These are phyloP conservation scores for Mechanitis messenoides DNA, from an alignment of 2,888 invertebrate genomes.

Conservation along the genomic window DNA sequence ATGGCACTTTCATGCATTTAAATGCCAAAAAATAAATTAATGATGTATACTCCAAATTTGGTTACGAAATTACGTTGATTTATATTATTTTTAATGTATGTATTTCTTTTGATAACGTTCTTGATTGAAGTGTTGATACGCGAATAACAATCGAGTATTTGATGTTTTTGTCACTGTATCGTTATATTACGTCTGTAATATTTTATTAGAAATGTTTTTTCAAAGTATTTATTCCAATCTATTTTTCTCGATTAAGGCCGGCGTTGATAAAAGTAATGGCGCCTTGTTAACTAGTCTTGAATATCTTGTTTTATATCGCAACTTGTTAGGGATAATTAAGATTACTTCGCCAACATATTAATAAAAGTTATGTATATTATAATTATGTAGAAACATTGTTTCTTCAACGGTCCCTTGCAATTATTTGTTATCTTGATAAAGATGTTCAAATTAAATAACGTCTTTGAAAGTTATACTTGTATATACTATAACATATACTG, in stretches of 20 bases:
- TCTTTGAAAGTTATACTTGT: too few species aligned
- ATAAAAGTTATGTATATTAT: not conserved
- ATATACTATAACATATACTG: too few species aligned
- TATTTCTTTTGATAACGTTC: too few species aligned
- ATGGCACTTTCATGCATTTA: not conserved
- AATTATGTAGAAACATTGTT: conserved; percentile 1
- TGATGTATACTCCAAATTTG: too few species aligned
- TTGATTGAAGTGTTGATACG: too few species aligned
- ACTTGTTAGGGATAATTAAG: not conserved
- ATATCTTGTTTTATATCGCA: not conserved
- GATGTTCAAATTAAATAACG: too few species aligned
- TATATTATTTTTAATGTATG: too few species aligned
- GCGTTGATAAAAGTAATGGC: conserved; percentile 1
- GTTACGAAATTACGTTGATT: too few species aligned
- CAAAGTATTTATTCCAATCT: not conserved
- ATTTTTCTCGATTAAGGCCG: not conserved
- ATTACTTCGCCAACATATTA: conserved; percentile 1
- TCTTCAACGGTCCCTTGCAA: not conserved
- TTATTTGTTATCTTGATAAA: not conserved
- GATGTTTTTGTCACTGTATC: too few species aligned
- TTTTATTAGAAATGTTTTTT: not conserved
- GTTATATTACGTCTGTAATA: too few species aligned
- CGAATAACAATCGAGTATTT: too few species aligned
- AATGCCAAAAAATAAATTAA: not conserved
- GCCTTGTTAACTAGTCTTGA: not conserved